Percentiles rank a stretch among this genome's conserved stretches.
phyloP scores from a whole-genome alignment of 2,113 vertebrate species.

The Apistogramma diplotaenia region DNA sequence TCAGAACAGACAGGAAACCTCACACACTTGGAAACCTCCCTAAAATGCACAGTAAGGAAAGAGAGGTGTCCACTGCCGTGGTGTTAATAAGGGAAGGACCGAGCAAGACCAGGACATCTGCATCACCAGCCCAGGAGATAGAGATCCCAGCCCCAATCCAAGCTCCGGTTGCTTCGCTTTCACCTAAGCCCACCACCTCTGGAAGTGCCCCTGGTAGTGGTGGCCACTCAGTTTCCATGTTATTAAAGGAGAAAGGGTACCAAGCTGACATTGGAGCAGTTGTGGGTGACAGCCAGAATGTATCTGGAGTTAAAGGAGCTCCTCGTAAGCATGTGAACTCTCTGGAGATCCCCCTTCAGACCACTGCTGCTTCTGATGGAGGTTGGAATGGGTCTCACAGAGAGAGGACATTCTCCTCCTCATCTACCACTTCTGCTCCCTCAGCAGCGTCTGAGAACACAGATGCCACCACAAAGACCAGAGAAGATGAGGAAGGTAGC shows the following conservation, averaged over 20 bases:
- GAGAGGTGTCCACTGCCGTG: constrained; percentile 75
- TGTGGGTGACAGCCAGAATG: constrained; percentile 60
- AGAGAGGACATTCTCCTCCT: constrained; percentile 54
- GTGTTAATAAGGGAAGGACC: constrained; percentile 70
- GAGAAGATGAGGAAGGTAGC: constrained; percentile 8
- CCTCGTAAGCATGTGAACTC: constrained; percentile 75
- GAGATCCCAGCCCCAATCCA: constrained; percentile 5
- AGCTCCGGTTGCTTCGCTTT: constrained; percentile 30
- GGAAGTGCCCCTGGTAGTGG: constrained; percentile 7
- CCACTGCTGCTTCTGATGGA: constrained; percentile 24
- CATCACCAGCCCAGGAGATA: constrained; percentile 31
- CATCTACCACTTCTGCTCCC: constrained; percentile 33
- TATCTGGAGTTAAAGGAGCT: constrained; percentile 20
- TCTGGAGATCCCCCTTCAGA: constrained; percentile 77
- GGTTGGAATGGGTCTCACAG: constrained; percentile 35
- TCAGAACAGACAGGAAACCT: constrained; percentile 40
- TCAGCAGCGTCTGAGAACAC: constrained; percentile 8
- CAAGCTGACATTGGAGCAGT: constrained; percentile 80
- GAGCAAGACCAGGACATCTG: constrained; percentile 39
- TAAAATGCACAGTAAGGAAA: constrained; percentile 72
- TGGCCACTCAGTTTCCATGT: constrained; percentile 78
- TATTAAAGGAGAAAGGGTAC: constrained; percentile 80
- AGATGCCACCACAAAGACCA: constrained; percentile 23
- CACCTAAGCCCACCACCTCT: constrained; percentile 15
- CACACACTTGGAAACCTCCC: constrained; percentile 61